Evolutionary conservation across 2,888 invertebrate species (phyloP), one percentile per base, ranked within the genome.

Genomic region (Gortyna flavago): DNA sequence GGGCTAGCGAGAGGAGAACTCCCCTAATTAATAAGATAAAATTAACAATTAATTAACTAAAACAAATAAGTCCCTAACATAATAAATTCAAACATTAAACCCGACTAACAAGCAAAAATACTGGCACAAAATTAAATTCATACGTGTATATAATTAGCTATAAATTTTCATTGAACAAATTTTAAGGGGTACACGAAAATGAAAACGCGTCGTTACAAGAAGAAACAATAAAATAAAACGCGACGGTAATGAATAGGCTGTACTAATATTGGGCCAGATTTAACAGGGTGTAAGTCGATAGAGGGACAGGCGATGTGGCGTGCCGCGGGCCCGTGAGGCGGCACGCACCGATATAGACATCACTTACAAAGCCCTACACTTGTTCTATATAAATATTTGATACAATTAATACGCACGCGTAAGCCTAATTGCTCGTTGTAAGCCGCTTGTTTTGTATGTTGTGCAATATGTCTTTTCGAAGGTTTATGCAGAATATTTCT

Each of bases 271-370:
- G 93, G 93, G 94, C 92, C 94, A 95, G 94, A 95, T 95, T 95
- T 93, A 95, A 95, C 95, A 95, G 94, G 93, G 95, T 96, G 96
- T 96, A 96, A 96, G 95, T 94, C 93, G 96, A 96, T 96, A 96
- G 94, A 86, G 92, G 86, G 90, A 90, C 96, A 96, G 95, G 96
- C 95, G 88, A 96, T 88, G 90, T 96, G 90, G 96, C 96, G 96
- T 96, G 96, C 81, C 80, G 54, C 65, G 74, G 71, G 87, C 89
- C 91, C 89, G 88, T 94, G 90, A 92, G 89, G 74, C 93, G 93
- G 92, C 93, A 93, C 92, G 81, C 86, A 81, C 88, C 90, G 87
- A 95, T 95, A 94, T 92, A 95, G 94, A 95, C 94, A 94, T 94
- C 93, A 92, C 91, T 91, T 90, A 92, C 89, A 91, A 89, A 90